phyloP scores from a whole-genome alignment of 2,797 vertebrate species.

The Onychomys leucogaster region DNA sequence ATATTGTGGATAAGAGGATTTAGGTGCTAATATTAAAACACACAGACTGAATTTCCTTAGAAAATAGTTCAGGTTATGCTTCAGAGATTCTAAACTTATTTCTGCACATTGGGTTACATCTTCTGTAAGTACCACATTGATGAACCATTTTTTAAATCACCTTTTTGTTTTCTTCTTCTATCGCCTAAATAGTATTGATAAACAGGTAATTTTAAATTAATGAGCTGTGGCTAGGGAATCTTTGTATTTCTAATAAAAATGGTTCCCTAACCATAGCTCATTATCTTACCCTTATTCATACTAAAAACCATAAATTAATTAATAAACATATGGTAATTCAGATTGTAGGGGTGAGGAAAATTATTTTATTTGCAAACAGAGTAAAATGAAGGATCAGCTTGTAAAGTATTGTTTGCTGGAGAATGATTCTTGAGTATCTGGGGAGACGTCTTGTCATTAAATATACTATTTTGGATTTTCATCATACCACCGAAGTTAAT shows the following conservation, averaged over 20 bases:
- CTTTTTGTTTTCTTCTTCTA: background rate
- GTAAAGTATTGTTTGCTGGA: background rate
- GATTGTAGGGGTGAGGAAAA: background rate
- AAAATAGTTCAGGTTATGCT: background rate
- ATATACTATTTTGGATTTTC: background rate
- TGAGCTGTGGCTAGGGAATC: background rate
- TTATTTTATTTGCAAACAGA: background rate
- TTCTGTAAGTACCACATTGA: background rate
- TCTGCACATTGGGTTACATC: rapidly evolving
- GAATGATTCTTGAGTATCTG: background rate
- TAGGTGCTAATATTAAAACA: background rate
- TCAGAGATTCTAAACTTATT: background rate
- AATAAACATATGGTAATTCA: background rate
- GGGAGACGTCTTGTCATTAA: background rate
- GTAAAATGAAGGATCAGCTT: background rate
- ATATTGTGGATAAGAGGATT: background rate
- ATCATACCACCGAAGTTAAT: background rate
- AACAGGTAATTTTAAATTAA: background rate
- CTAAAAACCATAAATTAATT: background rate
- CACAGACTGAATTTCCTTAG: background rate
- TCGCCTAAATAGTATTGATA: background rate
- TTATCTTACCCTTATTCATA: background rate
- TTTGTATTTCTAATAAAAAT: background rate
- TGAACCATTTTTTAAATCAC: background rate
- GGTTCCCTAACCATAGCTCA: background rate